phyloP scores from a whole-genome alignment of 2,888 invertebrate genomes.

The Diplazon laetatorius region DNA sequence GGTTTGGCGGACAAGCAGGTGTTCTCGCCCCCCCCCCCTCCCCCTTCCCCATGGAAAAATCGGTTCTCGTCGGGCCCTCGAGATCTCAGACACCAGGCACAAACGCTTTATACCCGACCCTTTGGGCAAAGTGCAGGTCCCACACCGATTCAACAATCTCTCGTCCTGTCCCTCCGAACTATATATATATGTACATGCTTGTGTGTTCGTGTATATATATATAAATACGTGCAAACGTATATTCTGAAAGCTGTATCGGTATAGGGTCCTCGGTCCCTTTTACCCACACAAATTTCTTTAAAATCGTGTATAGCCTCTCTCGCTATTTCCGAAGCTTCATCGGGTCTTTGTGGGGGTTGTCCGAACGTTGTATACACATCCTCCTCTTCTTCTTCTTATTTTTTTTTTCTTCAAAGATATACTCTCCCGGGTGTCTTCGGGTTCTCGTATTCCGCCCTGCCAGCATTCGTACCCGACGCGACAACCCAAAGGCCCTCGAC shows the following conservation, averaged over 20 bases:
- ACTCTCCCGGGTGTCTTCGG: conserved; percentile 67
- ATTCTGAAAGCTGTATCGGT: conserved; percentile 16
- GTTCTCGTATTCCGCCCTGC: conserved; percentile 67
- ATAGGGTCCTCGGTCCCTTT: conserved; percentile 58
- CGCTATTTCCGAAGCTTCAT: conserved; percentile 62
- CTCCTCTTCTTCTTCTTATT: too few species aligned
- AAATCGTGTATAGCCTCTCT: conserved; percentile 35
- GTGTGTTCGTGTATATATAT: too few species aligned
- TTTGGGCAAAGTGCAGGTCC: conserved; percentile 56
- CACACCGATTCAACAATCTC: conserved; percentile 36
- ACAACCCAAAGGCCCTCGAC: conserved; percentile 19
- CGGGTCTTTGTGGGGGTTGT: conserved; percentile 70
- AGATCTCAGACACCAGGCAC: not conserved
- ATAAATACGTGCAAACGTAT: not conserved
- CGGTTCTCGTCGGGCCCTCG: conserved; percentile 45
- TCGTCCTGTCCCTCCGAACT: not conserved
- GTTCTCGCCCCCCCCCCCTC: too few species aligned
- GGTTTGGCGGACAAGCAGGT: conserved; percentile 56
- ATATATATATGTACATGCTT: too few species aligned
- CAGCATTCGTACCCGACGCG: conserved; percentile 59
- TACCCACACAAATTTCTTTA: conserved; percentile 6
- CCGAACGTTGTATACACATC: too few species aligned
- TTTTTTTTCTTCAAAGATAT: too few species aligned
- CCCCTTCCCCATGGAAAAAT: conserved; percentile 31
- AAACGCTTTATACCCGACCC: conserved; percentile 42